Evolutionary conservation across 2,113 vertebrate genomes (phyloP), one percentile per base, ranked within the genome.

Genomic region (Delphinus delphis): DNA sequence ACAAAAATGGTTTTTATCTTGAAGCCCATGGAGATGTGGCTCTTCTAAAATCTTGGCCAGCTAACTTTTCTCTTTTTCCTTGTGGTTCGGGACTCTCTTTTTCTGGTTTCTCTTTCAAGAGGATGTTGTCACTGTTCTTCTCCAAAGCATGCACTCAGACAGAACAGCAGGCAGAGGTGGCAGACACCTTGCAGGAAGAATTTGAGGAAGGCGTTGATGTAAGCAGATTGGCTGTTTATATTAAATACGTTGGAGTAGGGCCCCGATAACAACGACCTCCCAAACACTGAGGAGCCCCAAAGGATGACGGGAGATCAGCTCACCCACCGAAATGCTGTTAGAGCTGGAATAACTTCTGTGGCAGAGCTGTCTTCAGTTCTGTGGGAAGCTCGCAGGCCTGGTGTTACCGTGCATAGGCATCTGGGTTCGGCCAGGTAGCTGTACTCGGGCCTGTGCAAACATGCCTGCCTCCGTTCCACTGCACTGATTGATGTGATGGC

Each of bases 61-160:
- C 62, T 86, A 80, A 82, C 85, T 94, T 77, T 83, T 89, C 38
- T 88, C 90, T 88, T 33, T 84, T 74, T 83, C 26, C 93, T 94
- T 44, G 93, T 94, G 81, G 97, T 94, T 97, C 95, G 20, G 91
- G 85, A 73, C 82, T 50, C 26, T 84, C 70, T 87, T 53, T 95
- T 88, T 82, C 31, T 71, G 89, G 41, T 81, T 95, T 96, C 89
- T 73, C 97, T 97, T 98, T 98, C 92, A 97, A 95, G 88, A 33
- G 26, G 74, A 41, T 60, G 63, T 80, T 90, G 92, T 96, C 71
- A 41, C 81, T 26, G 25, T 62, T 90, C 76, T 79, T 82, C 63
- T 88, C 53, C 84, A 89, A 96, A 95, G 94, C 90, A 2, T 25
- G 4, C 1, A 10, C 80, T 96, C 96, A 62, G 96, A 85, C 55